A percentile compares a stretch with the other conserved stretches of the same genome.
These are phyloP conservation scores for Cyphomyrus plagiostoma DNA, from an alignment of 2,113 vertebrate genomes.

Conservation along the genomic window DNA sequence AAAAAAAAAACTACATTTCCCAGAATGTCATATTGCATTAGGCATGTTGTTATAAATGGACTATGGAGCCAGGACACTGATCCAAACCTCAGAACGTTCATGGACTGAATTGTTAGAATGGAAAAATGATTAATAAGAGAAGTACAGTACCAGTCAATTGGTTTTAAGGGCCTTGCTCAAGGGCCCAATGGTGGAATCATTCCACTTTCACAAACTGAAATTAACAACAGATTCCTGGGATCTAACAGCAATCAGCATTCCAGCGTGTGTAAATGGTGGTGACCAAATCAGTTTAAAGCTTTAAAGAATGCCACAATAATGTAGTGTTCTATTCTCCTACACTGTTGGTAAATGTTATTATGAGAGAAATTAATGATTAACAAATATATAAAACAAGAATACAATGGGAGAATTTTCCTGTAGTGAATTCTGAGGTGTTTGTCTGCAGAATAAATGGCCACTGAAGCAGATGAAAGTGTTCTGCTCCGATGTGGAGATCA, in stretches of 20 bases:
- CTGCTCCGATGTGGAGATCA: neutral
- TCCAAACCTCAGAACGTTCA: neutral
- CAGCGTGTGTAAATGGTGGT: too few species aligned
- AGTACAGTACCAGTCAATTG: neutral
- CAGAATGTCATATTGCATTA: neutral
- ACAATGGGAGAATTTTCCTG: neutral
- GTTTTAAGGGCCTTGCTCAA: neutral
- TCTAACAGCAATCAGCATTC: neutral
- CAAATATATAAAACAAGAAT: neutral
- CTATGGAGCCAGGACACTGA: neutral
- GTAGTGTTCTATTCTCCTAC: neutral
- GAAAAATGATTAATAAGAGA: neutral
- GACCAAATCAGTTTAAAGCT: neutral
- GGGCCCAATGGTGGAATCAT: neutral
- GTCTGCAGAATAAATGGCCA: neutral
- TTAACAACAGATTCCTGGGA: neutral
- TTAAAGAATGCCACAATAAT: neutral
- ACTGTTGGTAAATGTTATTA: neutral
- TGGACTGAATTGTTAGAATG: neutral
- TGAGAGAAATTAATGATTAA: neutral
- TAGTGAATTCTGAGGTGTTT: neutral
- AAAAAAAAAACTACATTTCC: neutral
- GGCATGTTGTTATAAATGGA: neutral
- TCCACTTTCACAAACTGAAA: neutral
- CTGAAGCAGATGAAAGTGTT: neutral